Evolutionary conservation across 2,113 vertebrate genomes (phyloP), one percentile per base, ranked within the genome.

Genomic region (Brachionichthys hirsutus): DNA sequence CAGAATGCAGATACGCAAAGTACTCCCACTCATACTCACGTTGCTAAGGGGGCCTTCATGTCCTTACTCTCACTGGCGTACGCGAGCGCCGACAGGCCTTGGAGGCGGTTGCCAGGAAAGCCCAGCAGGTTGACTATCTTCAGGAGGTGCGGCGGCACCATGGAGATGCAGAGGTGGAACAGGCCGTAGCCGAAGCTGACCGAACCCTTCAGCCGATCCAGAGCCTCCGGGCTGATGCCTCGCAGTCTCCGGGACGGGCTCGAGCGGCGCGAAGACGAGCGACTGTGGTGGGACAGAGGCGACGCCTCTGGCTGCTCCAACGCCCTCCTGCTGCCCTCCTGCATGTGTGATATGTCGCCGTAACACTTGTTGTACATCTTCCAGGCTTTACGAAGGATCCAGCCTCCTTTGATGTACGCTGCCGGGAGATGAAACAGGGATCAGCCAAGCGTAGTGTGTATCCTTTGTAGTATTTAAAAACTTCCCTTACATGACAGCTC

Each of bases 301-400:
- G 43, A 10, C 0, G 2, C 15, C 0, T 20, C 19, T 49, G 58
- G 78, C 51, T 77, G 82, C 40, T 82, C 62, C 0, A 75, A 77
- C 2, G 54, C 63, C 41, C 90, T 92, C 72, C 92, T 93, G 89
- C 88, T 87, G 45, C 94, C 70, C 54, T 98, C 95, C 90, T 99
- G 97, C 67, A 98, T 91, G 12, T 91, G 89, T 56, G 94, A 94
- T 92, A 99, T 98, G 88, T 99, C 97, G 36, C 89, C 89, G 89
- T 99, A 96, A 85, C 97, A 99, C 79, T 98, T 98, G 89, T 98
- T 97, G 87, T 97, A 99, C 92, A 99, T 97, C 85, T 99, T 99
- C 97, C 97, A 99, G 84, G 97, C 97, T 89, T 98, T 99, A 65
- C 97, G 93, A 67, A 99, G 95, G 89, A 98, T 96, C 97, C 97